phyloP scores from a whole-genome alignment of 2,797 vertebrate genomes.

The Tiaroga cobitis region DNA sequence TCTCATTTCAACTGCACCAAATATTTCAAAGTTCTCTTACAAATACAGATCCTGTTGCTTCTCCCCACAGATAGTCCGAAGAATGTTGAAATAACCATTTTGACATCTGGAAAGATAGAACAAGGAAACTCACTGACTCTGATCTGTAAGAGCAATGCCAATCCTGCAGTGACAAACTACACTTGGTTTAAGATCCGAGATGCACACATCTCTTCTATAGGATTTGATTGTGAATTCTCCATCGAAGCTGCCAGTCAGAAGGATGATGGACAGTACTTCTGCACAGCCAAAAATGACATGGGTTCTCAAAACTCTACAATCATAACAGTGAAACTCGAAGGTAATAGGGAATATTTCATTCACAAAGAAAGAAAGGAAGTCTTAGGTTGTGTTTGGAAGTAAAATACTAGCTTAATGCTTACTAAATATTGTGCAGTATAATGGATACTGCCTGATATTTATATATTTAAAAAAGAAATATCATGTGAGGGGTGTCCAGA shows the following conservation, averaged over 20 bases:
- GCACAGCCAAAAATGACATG: conserved; percentile 18
- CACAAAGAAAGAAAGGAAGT: not conserved
- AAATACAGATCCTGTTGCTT: not conserved
- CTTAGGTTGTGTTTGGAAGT: not conserved
- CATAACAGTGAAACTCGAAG: conserved; percentile 1
- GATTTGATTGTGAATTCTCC: not conserved
- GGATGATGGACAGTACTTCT: conserved; percentile 31
- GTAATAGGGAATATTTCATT: not conserved
- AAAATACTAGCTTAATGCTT: not conserved
- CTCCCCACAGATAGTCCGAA: conserved; percentile 18
- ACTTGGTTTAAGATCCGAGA: conserved; percentile 37
- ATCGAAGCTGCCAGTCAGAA: not conserved
- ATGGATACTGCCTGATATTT: too few species aligned
- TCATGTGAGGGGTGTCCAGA: not conserved
- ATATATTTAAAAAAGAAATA: not conserved
- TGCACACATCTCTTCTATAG: not conserved
- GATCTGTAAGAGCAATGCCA: conserved; percentile 18
- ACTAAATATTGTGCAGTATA: not conserved
- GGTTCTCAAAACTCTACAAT: conserved; percentile 27
- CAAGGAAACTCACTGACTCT: conserved; percentile 23
- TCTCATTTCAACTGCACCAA: not conserved
- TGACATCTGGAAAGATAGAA: not conserved
- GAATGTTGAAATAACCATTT: not conserved
- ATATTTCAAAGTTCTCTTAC: conserved; percentile 1
- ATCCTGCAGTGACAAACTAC: conserved; percentile 35